Percentiles rank a stretch among this genome's conserved stretches.
phyloP scores from a whole-genome alignment of 2,888 invertebrate species.

The Pandemis heparana region DNA sequence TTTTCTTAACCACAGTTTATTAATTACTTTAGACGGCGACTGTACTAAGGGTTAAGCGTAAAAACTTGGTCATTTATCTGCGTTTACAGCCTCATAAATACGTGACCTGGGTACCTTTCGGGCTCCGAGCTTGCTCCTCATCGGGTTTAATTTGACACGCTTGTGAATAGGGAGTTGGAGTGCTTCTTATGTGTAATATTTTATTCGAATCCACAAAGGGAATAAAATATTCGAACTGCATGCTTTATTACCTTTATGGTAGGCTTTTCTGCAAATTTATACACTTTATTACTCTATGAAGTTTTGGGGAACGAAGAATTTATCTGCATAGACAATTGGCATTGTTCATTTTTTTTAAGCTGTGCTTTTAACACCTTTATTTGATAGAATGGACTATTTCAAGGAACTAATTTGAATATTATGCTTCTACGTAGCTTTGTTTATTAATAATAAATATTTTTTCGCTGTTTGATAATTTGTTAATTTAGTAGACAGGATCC shows the following conservation, averaged over 20 bases:
- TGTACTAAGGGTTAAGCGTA: slow-evolving; percentile 18
- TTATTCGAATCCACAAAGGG: slow-evolving; percentile 1
- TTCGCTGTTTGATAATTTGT: too few relatives aligned
- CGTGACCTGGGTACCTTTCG: slow-evolving; percentile 30
- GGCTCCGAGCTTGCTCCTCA: slow-evolving; percentile 19
- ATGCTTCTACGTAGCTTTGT: too few relatives aligned
- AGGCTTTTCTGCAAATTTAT: background rate
- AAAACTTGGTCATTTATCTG: slow-evolving; percentile 32
- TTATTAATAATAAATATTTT: too few relatives aligned
- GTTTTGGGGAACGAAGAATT: background rate
- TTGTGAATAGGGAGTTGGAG: slow-evolving; percentile 1
- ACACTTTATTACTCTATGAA: background rate
- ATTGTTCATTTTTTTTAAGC: too few relatives aligned
- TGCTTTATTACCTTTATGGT: background rate
- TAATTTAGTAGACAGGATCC: too few relatives aligned
- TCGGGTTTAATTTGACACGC: slow-evolving; percentile 30
- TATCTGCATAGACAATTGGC: too few relatives aligned
- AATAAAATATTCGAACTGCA: slow-evolving; percentile 8
- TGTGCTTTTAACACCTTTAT: too few relatives aligned
- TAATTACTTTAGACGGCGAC: background rate
- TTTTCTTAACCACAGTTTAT: background rate
- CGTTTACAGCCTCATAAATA: slow-evolving; percentile 28
- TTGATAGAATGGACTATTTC: too few relatives aligned
- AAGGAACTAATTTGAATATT: too few relatives aligned
- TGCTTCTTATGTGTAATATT: background rate